Evolutionary conservation across 2,797 vertebrate genomes (phyloP).

Genomic region (Tadarida brasiliensis): DNA sequence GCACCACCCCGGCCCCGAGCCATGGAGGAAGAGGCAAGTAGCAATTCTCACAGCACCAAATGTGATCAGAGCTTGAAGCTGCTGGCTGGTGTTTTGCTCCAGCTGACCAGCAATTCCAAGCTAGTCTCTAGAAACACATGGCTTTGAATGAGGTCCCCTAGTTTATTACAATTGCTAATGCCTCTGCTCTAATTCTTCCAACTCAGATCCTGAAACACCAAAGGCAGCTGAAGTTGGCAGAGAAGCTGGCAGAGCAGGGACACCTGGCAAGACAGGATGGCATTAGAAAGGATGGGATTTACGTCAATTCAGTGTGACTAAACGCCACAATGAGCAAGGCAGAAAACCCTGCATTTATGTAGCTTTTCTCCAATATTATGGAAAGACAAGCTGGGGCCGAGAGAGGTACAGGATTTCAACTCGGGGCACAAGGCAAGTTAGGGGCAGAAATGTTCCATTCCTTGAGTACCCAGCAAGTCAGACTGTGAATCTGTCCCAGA

Average conservation of each 20-base stretch:
- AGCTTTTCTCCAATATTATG: background rate
- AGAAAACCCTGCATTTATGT: background rate
- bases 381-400: background rate
- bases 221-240: background rate
- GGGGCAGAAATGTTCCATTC: background rate
- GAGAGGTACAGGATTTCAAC: background rate
- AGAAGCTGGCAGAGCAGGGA: background rate
- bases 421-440: background rate
- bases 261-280: background rate
- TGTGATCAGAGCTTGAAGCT: background rate
- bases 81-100: background rate
- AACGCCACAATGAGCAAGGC: background rate
- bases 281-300: background rate
- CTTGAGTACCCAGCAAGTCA: background rate
- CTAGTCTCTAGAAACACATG: background rate
- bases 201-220: background rate
- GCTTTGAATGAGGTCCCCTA: background rate
- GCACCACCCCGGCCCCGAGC: background rate
- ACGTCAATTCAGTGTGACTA: background rate
- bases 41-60: background rate
- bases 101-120: background rate
- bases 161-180: background rate
- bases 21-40: background rate
- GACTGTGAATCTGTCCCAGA: background rate
- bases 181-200: background rate